Evolutionary conservation across 1,140 invertebrate genomes (phyloP).

Genomic region (Drosophila ficusphila): DNA sequence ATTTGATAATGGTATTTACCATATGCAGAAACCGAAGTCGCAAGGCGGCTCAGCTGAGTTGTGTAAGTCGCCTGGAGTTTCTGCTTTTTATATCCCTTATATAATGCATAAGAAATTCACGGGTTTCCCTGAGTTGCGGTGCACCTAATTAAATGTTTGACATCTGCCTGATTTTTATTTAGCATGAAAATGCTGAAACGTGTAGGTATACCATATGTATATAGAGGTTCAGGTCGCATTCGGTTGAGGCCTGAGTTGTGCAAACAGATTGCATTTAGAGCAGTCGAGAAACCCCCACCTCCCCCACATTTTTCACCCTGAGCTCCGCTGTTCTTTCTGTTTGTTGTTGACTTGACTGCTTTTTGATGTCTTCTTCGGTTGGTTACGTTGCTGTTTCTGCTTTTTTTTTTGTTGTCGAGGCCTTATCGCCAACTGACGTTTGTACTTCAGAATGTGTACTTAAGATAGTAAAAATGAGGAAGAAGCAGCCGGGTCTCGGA

Average conservation of each 20-base stretch:
- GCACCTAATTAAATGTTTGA: conserved; percentile 70
- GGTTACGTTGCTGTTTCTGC: conserved; percentile 25
- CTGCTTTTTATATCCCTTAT: neutral
- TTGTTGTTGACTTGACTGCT: conserved; percentile 67
- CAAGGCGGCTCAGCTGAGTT: conserved; percentile 9
- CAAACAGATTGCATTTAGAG: conserved; percentile 78
- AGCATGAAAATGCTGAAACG: conserved; percentile 37
- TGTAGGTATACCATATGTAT: conserved; percentile 12
- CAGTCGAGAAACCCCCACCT: conserved; percentile 48
- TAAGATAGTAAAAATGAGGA: conserved; percentile 74
- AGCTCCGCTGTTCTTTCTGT: conserved; percentile 27
- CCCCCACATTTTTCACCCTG: neutral
- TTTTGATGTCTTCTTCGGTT: conserved; percentile 47
- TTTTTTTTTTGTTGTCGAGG: conserved; percentile 10
- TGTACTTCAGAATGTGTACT: conserved; percentile 83
- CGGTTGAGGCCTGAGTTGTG: conserved; percentile 30
- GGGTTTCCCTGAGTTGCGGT: conserved; percentile 34
- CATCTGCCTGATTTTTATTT: conserved; percentile 44
- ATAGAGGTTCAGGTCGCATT: conserved; percentile 2
- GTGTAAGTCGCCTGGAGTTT: conserved; percentile 1
- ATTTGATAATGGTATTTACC: conserved; percentile 84
- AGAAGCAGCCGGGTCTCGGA: conserved; percentile 37
- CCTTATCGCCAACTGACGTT: conserved; percentile 80
- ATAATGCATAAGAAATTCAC: neutral
- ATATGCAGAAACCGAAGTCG: conserved; percentile 77